Conservation (phyloP, 2,888 invertebrate genomes). For the Cosmia trapezina region DNA sequence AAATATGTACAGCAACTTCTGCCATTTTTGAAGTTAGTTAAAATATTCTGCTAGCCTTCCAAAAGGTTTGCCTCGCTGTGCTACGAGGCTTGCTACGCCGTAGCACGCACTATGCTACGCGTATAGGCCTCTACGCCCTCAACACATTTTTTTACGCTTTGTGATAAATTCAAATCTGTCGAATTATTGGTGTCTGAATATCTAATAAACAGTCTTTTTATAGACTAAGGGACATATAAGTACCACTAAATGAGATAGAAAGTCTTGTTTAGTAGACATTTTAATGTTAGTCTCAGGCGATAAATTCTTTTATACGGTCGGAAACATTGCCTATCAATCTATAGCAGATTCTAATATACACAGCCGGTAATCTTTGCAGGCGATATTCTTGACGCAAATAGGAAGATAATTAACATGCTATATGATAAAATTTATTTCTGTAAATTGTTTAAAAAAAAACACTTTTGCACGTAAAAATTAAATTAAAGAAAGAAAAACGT, state of each 20-base stretch:
- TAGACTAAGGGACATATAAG: conserved; percentile 9
- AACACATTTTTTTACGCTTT: background rate
- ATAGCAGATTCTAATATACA: conserved; percentile 2
- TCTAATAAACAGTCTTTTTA: conserved; percentile 32
- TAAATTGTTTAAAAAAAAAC: no score
- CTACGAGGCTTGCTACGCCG: conserved; percentile 41
- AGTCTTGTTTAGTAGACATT: conserved; percentile 29
- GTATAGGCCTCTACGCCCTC: no score
- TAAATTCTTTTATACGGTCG: conserved; percentile 36
- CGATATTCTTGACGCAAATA: background rate
- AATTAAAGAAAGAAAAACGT: no score
- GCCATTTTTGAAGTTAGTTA: no score
- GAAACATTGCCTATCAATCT: conserved; percentile 32
- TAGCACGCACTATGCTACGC: conserved; percentile 18
- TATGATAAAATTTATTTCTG: no score
- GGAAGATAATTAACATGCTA: no score
- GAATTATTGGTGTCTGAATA: background rate
- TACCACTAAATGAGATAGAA: conserved; percentile 32
- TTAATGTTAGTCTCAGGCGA: conserved; percentile 14
- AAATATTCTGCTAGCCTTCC: background rate
- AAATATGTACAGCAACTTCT: no score
- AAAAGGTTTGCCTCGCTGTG: background rate
- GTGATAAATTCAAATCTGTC: background rate
- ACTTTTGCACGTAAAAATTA: no score
- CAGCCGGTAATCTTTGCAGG: background rate